Evolutionary conservation across 1,140 invertebrate genomes (phyloP), one percentile per base, ranked within the genome.

Genomic region (Cyclargus thomasi): DNA sequence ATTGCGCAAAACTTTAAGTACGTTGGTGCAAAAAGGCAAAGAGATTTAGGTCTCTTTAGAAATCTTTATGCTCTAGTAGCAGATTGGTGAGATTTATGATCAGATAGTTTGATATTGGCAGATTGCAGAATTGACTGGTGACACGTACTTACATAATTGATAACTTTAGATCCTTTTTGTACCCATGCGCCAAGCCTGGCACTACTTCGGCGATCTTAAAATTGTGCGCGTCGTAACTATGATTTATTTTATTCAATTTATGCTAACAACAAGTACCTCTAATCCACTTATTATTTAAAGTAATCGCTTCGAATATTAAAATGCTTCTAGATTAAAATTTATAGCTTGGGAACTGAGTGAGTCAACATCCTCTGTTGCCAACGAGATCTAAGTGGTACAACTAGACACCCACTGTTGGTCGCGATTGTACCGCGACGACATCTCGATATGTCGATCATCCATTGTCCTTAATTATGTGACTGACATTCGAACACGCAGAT

Each of bases 401-500:
- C 35, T 66, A 36, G 23, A 76, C 80, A 77, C 78, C 79, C 76
- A 83, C 78, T 71, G 71, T 62, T 64, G 77, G 70, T 73, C 63
- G 66, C 21, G 67, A 72, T 62, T 70, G 67, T 74, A 69, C 69
- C 39, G 66, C 70, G 70, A 64, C 68, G 70, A 20, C 68, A 73
- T 66, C 66, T 62, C 67, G 76, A 83, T 80, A 80, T 65, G 79
- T 81, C 82, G 82, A 79, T 81, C 80, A 79, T 74, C 71, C 69
- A 78, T 83, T 77, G 78, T 78, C 59, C 67, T 78, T 75, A 75
- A 80, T 78, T 71, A 67, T 69, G 14, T 63, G 74, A 79, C 77
- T 76, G 78, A 81, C 75, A 80, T 79, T 78, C 74, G 59, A 78
- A 80, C 81, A 76, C 21, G 55, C 20, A 59, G 55, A 59, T 59